These are phyloP conservation scores for Otolemur garnettii DNA, from an alignment of 2,113 vertebrate genomes.

Conservation along the genomic window DNA sequence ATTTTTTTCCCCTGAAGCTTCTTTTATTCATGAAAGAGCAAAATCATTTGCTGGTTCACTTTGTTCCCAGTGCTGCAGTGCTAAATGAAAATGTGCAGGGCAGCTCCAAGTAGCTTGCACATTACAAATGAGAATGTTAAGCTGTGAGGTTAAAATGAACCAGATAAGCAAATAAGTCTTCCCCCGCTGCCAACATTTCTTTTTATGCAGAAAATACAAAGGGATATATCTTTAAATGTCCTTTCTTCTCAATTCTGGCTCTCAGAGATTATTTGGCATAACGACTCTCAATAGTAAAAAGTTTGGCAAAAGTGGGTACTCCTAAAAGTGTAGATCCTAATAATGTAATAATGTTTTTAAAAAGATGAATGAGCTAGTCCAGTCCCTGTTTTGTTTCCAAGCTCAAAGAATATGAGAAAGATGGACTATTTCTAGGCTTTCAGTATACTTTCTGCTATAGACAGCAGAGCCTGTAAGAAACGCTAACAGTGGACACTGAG, in stretches of 20 bases:
- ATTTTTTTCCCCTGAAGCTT: conserved; percentile 48
- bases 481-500: background rate
- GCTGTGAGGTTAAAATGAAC: conserved; percentile 73
- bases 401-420: background rate
- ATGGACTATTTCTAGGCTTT: background rate
- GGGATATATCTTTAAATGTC: background rate
- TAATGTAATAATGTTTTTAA: background rate
- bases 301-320: background rate
- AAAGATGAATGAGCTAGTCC: background rate
- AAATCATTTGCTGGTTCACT: conserved; percentile 69
- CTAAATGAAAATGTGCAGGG: conserved; percentile 44
- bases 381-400: background rate
- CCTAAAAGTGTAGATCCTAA: background rate
- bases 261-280: background rate
- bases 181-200: background rate
- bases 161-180: conserved; percentile 67
- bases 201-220: background rate
- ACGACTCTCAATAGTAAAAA: background rate
- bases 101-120: conserved; percentile 28
- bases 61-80: conserved; percentile 60
- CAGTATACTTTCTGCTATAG: background rate
- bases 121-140: conserved; percentile 74
- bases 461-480: background rate
- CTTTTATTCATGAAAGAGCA: conserved; percentile 74
- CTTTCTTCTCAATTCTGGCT: conserved; percentile 1